Conservation (phyloP, 2,113 vertebrate species). For the Cichladusa arquata region DNA sequence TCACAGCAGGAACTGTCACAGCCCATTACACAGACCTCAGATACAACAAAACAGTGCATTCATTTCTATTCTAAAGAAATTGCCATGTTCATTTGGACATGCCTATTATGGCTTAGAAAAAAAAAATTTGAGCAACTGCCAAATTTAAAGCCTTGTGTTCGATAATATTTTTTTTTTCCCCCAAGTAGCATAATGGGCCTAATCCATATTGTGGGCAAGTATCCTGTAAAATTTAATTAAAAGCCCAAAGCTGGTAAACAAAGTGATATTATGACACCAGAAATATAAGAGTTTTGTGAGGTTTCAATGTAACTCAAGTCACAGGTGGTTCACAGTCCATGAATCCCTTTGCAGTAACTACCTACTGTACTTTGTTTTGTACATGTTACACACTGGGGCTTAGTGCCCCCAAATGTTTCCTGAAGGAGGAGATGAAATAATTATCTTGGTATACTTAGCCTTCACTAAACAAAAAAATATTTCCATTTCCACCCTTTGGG, state of each 20-base stretch:
- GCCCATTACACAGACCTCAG: neutral
- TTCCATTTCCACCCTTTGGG: conserved; percentile 12
- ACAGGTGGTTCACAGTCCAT: neutral
- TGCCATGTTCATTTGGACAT: conserved; percentile 22
- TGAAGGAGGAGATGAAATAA: neutral
- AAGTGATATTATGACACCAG: neutral
- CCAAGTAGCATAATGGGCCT: conserved; percentile 10
- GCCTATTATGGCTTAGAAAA: conserved; percentile 47
- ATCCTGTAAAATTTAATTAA: conserved; percentile 54
- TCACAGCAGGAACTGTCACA: conserved; percentile 35
- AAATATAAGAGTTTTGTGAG: neutral
- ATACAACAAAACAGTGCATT: neutral
- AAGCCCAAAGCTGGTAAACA: conserved; percentile 27
- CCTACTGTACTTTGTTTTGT: neutral
- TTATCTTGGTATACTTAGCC: neutral
- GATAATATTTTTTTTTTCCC: neutral
- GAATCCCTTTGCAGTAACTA: neutral
- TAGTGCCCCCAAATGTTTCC: neutral
- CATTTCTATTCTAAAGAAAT: neutral
- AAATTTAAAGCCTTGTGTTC: conserved; percentile 23
- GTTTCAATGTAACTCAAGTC: neutral
- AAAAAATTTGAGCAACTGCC: conserved; percentile 33
- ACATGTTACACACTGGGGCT: neutral
- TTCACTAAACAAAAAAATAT: conserved; percentile 31
- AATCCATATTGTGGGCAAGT: conserved; percentile 39